Evolutionary conservation across 2,888 invertebrate species (phyloP).

Genomic region (Scaptomyza flava): DNA sequence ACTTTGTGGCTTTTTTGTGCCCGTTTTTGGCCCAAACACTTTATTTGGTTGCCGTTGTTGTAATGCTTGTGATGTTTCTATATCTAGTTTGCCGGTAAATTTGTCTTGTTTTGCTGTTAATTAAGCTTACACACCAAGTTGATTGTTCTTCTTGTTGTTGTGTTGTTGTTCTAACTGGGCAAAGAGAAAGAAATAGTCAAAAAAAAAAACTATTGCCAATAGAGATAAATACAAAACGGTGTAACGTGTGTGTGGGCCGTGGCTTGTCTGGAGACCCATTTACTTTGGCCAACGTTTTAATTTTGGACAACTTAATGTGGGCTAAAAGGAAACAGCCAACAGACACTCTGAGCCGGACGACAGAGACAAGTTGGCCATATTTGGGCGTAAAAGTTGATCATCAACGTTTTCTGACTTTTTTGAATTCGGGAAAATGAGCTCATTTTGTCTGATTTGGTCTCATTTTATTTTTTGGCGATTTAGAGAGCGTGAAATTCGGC

Average conservation of each 20-base stretch:
- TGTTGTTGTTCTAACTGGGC: constrained; percentile 20
- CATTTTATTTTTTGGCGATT: constrained; percentile 24
- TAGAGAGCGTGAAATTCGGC: constrained; percentile 53
- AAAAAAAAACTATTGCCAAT: constrained; percentile 27
- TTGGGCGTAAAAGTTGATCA: constrained; percentile 71
- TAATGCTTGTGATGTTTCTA: constrained; percentile 33
- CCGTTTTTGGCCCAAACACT: constrained; percentile 40
- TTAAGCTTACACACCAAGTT: constrained; percentile 56
- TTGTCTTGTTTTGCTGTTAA: constrained; percentile 66
- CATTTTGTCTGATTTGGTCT: constrained; percentile 39
- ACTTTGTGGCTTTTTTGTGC: not conserved
- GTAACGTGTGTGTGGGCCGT: constrained; percentile 53
- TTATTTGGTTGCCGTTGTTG: constrained; percentile 42
- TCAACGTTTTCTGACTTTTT: constrained; percentile 27
- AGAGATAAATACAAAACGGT: constrained; percentile 30
- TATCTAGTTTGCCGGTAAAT: constrained; percentile 52
- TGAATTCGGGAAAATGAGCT: constrained; percentile 66
- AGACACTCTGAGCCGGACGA: constrained; percentile 13
- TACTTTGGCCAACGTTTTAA: constrained; percentile 22
- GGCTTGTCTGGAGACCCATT: constrained; percentile 63
- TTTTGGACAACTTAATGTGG: constrained; percentile 52
- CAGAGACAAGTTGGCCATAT: constrained; percentile 41
- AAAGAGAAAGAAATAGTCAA: constrained; percentile 25
- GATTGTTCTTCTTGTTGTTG: constrained; percentile 22
- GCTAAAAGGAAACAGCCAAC: constrained; percentile 66